Evolutionary conservation across 2,888 invertebrate species (phyloP), one percentile per base, ranked within the genome.

Genomic region (Cyaniris semiargus): DNA sequence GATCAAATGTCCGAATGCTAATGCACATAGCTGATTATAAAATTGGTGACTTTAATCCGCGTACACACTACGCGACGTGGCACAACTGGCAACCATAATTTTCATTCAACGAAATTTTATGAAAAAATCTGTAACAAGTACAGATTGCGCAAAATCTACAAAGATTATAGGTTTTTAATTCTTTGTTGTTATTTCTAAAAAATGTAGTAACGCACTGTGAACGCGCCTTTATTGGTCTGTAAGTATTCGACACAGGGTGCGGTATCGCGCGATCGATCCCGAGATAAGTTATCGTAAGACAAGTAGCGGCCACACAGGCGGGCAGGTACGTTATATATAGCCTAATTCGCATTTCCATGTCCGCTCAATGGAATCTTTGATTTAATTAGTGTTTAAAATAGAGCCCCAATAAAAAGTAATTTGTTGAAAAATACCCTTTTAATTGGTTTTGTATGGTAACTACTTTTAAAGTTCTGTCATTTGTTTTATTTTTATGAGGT

Each of bases 231-330:
- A 93, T 91, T 86, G 89, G 88, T 88, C 87, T 86, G 89, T 91
- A 91, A 90, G 88, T 86, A 85, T 88, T 87, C 88, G 88, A 88
- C 90, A 86, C 70, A 85, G 87, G 85, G 86, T 85, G 85, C 86
- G 86, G 87, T 87, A 91, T 91, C 89, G 84, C 85, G 88, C 91
- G 90, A 92, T 93, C 92, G 93, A 93, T 93, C 90, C 91, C 87
- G 90, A 93, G 93, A 93, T 93, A 94, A 92, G 89, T 91, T 89
- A 89, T 90, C 91, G 92, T 92, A 94, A 94, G 93, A 94, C 93
- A 89, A 92, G 94, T 92, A 93, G 94, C 92, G 93, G 88, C 93
- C 94, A 93, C 93, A 93, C 89, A 88, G 86, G 83, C 74, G 15
- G 72, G 15, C 74, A 23, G 44, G 44, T 90, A 91, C 90, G 92